These are phyloP conservation scores for Drosophila parabipectinata DNA, from an alignment of 1,140 invertebrate genomes.

Conservation along the genomic window DNA sequence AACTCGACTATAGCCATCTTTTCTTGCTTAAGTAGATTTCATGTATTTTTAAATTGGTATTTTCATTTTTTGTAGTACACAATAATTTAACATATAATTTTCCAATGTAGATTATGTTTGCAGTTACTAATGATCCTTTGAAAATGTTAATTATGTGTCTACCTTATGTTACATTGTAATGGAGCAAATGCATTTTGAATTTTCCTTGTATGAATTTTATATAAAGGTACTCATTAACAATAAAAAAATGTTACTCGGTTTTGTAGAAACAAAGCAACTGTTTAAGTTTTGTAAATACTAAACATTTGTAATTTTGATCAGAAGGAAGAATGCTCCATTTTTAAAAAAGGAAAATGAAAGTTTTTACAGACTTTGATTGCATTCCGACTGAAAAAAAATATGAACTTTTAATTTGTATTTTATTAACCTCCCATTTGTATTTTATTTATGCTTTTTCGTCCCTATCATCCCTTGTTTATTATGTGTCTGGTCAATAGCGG, in stretches of 20 bases:
- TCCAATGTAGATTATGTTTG: not conserved
- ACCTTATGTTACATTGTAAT: not conserved
- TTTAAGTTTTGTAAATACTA: not conserved
- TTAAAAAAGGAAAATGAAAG: not conserved
- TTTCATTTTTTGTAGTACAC: not conserved
- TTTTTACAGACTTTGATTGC: not conserved
- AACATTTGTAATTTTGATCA: not conserved
- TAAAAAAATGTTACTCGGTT: not conserved
- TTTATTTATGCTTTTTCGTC: conserved; percentile 17
- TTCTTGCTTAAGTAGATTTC: not conserved
- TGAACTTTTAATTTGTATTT: conserved; percentile 20
- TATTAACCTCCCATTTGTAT: conserved; percentile 6
- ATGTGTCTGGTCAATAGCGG: conserved; percentile 86
- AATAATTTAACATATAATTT: not conserved
- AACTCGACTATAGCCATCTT: not conserved
- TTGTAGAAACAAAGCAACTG: not conserved
- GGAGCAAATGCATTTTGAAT: not conserved
- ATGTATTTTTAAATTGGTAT: not conserved
- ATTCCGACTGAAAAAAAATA: conserved; percentile 1
- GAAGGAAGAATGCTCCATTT: not conserved
- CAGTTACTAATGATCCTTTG: not conserved
- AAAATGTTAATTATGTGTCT: not conserved
- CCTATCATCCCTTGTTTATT: conserved; percentile 14
- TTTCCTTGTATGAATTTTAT: conserved; percentile 3
- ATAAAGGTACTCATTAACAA: conserved; percentile 4